These are phyloP conservation scores for Ligdia adustata DNA, from an alignment of 2,888 invertebrate genomes.

Conservation along the genomic window DNA sequence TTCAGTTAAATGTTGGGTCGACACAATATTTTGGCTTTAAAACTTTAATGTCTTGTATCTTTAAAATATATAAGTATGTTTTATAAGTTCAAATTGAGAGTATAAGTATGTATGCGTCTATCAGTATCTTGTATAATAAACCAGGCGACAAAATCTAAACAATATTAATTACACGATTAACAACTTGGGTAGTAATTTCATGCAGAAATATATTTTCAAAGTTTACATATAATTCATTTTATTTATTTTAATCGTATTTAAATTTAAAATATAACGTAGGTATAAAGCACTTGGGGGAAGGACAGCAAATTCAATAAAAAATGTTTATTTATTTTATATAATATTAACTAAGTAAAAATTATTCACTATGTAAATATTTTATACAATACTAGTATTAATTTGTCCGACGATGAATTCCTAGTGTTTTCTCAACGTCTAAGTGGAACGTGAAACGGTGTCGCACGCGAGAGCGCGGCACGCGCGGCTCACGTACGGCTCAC, in stretches of 20 bases:
- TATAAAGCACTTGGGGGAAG: slow-evolving; percentile 85
- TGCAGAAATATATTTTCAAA: slow-evolving; percentile 78
- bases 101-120: slow-evolving; percentile 2
- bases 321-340: slow-evolving; percentile 81
- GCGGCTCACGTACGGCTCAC: too few relatives aligned
- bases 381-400: slow-evolving; percentile 82
- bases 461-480: slow-evolving; percentile 32
- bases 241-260: slow-evolving; percentile 80
- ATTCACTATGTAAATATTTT: slow-evolving; percentile 83
- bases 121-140: slow-evolving; percentile 39
- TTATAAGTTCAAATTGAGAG: slow-evolving; percentile 6
- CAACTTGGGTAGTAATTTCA: slow-evolving; percentile 76
- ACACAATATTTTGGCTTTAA: background rate
- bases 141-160: slow-evolving; percentile 76
- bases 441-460: slow-evolving; percentile 68
- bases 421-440: slow-evolving; percentile 76
- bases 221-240: slow-evolving; percentile 79
- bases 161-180: slow-evolving; percentile 68
- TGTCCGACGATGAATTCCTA: slow-evolving; percentile 79
- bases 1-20: too few relatives aligned
- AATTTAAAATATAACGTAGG: slow-evolving; percentile 81
- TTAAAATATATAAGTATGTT: too few relatives aligned
- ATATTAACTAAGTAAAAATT: slow-evolving; percentile 84
- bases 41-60: too few relatives aligned
- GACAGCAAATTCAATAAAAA: slow-evolving; percentile 85